Conservation (phyloP, 2,113 vertebrate species). For the Onychostoma macrolepis region DNA sequence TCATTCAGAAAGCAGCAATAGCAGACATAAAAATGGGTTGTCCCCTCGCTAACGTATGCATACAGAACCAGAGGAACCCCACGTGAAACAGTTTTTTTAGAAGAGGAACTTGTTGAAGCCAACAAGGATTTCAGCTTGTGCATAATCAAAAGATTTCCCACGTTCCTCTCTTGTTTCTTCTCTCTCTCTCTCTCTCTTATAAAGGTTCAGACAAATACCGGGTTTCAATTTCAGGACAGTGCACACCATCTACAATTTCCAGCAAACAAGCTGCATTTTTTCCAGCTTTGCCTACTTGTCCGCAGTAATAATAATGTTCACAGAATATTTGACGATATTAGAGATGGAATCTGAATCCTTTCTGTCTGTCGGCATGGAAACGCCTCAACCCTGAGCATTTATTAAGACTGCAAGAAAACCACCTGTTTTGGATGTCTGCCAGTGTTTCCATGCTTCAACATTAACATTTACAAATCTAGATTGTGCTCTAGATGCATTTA, state of each 20-base stretch:
- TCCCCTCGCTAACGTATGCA: constrained; percentile 49
- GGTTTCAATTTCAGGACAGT: constrained; percentile 46
- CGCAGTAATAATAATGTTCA: constrained; percentile 33
- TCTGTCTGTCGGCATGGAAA: constrained; percentile 46
- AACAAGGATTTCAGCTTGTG: constrained; percentile 9
- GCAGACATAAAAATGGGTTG: constrained; percentile 62
- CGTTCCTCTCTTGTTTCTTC: constrained; percentile 47
- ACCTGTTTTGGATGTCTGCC: constrained; percentile 38
- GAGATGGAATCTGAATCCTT: constrained; percentile 38
- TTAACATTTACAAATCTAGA: constrained; percentile 1
- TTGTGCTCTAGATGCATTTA: neutral
- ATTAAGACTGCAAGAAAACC: constrained; percentile 7
- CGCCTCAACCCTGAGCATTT: neutral
- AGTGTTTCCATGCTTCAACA: neutral
- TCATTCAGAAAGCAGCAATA: constrained; percentile 43
- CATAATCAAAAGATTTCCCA: constrained; percentile 32
- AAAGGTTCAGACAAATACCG: constrained; percentile 11
- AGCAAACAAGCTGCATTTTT: constrained; percentile 11
- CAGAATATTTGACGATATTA: constrained; percentile 19
- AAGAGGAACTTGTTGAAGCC: constrained; percentile 13
- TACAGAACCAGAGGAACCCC: constrained; percentile 36
- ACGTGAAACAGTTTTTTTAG: constrained; percentile 13
- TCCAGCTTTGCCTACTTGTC: constrained; percentile 19
- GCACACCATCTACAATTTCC: constrained; percentile 27
- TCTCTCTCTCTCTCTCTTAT: constrained; percentile 47